Percentiles rank a stretch among this genome's conserved stretches.
phyloP scores from a whole-genome alignment of 2,797 vertebrate genomes.

The Pipistrellus pygmaeus region DNA sequence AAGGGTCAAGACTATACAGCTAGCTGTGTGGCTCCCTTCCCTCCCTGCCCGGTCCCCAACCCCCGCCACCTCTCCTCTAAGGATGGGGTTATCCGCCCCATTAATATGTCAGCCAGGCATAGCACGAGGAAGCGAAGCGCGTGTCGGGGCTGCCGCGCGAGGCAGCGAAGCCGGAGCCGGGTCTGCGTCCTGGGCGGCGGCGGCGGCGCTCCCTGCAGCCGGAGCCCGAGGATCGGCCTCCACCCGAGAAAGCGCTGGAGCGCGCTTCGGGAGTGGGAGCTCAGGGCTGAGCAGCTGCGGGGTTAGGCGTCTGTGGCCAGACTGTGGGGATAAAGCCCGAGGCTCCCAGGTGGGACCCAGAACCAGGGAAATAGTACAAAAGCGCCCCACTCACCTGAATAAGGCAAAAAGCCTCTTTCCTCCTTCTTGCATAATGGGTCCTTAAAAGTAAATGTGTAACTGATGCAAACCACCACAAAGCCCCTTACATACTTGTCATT shows the following conservation, averaged over 20 bases:
- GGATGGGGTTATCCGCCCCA: slow-evolving; percentile 77
- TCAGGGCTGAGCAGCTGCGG: neutral
- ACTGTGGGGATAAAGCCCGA: neutral
- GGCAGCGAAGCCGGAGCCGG: slow-evolving; percentile 65
- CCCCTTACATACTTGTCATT: slow-evolving; percentile 39
- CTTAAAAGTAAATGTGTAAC: slow-evolving; percentile 47
- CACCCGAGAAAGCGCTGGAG: neutral
- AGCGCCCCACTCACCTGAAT: neutral
- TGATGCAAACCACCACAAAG: slow-evolving; percentile 17
- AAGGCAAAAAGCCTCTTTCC: neutral
- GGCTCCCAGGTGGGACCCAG: slow-evolving; percentile 9
- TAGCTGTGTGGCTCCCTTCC: slow-evolving; percentile 71
- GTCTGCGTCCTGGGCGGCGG: slow-evolving; percentile 20
- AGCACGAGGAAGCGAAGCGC: slow-evolving; percentile 83
- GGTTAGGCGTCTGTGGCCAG: neutral
- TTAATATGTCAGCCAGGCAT: slow-evolving; percentile 77
- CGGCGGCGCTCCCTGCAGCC: slow-evolving; percentile 39
- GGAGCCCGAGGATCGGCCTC: slow-evolving; percentile 30
- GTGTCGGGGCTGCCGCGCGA: slow-evolving; percentile 48
- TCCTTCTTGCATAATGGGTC: neutral
- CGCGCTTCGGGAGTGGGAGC: neutral
- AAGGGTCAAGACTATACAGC: slow-evolving; percentile 70
- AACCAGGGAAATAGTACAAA: neutral
- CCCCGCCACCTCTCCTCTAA: slow-evolving; percentile 51
- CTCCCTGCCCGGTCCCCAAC: neutral